Percentiles rank a stretch among this genome's conserved stretches.
Conservation (phyloP, 2,113 vertebrate genomes). For the Leuciscus idus region DNA sequence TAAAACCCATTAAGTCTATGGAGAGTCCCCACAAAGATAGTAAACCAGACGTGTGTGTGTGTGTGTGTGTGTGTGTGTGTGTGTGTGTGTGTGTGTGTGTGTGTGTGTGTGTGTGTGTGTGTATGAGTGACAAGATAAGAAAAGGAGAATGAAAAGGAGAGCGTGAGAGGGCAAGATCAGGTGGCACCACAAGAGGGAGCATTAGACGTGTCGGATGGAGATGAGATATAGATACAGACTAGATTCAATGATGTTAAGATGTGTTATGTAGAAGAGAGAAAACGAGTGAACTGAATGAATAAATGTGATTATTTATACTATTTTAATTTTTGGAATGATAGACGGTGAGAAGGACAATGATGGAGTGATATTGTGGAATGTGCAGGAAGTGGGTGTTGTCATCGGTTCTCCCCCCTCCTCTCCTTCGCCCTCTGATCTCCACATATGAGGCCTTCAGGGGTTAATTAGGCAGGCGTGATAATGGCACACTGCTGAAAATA, state of each 20-base stretch:
- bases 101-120: constrained; percentile 15
- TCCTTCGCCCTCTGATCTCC: constrained; percentile 72
- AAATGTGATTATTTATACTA: background rate
- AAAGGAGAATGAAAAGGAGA: constrained; percentile 13
- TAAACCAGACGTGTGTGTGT: constrained; percentile 26
- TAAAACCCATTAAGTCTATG: too few relatives aligned
- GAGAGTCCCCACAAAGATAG: too few relatives aligned
- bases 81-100: background rate
- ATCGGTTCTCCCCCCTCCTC: constrained; percentile 56
- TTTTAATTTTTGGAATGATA: constrained; percentile 61
- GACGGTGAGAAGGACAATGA: constrained; percentile 68
- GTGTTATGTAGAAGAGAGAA: constrained; percentile 8
- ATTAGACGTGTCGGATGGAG: constrained; percentile 40
- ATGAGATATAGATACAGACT: background rate
- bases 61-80: constrained; percentile 21
- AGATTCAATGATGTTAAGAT: constrained; percentile 4
- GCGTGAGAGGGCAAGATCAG: background rate
- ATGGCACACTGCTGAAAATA: constrained; percentile 78
- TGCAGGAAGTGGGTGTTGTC: constrained; percentile 68
- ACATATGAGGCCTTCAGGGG: constrained; percentile 74
- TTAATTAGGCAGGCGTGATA: constrained; percentile 81
- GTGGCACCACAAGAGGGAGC: constrained; percentile 79
- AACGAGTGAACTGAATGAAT: background rate
- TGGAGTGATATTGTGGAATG: constrained; percentile 60
- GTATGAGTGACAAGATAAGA: background rate